These are phyloP conservation scores for Desmodus rotundus DNA, from an alignment of 2,113 vertebrate species.

Conservation along the genomic window DNA sequence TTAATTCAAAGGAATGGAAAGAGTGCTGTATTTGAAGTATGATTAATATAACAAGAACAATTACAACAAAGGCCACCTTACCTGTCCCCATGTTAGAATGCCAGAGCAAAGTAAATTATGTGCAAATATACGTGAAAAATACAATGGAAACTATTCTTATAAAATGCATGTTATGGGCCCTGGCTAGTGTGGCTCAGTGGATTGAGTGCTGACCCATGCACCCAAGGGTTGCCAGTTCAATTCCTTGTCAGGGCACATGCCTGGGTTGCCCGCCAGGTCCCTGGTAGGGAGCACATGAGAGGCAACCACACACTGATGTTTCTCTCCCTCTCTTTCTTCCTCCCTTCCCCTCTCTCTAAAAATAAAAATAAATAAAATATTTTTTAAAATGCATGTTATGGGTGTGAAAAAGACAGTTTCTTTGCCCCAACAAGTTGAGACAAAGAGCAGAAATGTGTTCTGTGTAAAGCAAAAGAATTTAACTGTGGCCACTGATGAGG, in stretches of 20 bases:
- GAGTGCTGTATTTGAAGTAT: background rate
- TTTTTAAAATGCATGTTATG: too few relatives aligned
- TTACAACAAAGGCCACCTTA: background rate
- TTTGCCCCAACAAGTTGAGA: background rate
- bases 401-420: too few relatives aligned
- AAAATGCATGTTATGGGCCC: background rate
- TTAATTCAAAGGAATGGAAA: background rate
- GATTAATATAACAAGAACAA: background rate
- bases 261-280: too few relatives aligned
- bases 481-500: background rate
- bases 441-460: background rate
- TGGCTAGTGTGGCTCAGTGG: too few relatives aligned
- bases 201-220: too few relatives aligned
- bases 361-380: too few relatives aligned
- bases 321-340: too few relatives aligned
- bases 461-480: background rate
- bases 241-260: too few relatives aligned
- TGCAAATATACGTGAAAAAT: background rate
- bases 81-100: background rate
- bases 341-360: too few relatives aligned
- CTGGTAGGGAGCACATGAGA: too few relatives aligned
- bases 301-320: too few relatives aligned
- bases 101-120: background rate
- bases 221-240: too few relatives aligned
- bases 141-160: background rate